phyloP scores from a whole-genome alignment of 2,113 vertebrate genomes.

The Sakesphorus luctuosus region DNA sequence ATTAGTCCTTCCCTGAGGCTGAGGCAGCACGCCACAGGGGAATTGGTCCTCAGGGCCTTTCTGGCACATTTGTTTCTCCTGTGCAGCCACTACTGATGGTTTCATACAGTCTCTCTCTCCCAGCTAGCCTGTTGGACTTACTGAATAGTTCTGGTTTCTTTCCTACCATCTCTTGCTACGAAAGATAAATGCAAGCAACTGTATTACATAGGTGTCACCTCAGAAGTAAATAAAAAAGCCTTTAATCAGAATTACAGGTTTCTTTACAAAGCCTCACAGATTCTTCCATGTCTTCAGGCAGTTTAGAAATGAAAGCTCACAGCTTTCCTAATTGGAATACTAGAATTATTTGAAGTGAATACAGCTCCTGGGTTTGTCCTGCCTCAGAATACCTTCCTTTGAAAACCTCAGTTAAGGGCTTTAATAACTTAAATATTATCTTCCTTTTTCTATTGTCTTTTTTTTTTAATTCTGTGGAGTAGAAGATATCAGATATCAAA shows the following conservation, averaged over 20 bases:
- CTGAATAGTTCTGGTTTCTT: not conserved
- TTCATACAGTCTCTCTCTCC: not conserved
- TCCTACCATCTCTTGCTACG: not conserved
- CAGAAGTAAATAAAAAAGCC: not conserved
- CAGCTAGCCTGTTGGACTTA: not conserved
- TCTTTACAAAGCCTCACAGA: not conserved
- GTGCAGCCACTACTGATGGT: not conserved
- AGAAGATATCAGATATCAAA: slow-evolving; percentile 15
- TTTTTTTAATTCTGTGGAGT: not conserved
- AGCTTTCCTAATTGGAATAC: slow-evolving; percentile 35
- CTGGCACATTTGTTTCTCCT: not conserved
- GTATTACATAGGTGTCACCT: not conserved
- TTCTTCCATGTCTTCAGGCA: not conserved
- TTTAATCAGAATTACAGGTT: not conserved
- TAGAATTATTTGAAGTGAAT: slow-evolving; percentile 34
- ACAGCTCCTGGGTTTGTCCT: not conserved
- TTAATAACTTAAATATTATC: slow-evolving; percentile 53
- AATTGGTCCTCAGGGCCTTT: not conserved
- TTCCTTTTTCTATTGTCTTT: not conserved
- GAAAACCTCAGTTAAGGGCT: slow-evolving; percentile 2
- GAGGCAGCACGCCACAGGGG: not conserved
- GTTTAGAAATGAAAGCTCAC: not conserved
- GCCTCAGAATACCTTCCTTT: not conserved
- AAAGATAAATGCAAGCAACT: not conserved
- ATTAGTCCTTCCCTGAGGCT: not conserved